phyloP scores from a whole-genome alignment of 2,797 vertebrate species.

The Pangasius krempfi region DNA sequence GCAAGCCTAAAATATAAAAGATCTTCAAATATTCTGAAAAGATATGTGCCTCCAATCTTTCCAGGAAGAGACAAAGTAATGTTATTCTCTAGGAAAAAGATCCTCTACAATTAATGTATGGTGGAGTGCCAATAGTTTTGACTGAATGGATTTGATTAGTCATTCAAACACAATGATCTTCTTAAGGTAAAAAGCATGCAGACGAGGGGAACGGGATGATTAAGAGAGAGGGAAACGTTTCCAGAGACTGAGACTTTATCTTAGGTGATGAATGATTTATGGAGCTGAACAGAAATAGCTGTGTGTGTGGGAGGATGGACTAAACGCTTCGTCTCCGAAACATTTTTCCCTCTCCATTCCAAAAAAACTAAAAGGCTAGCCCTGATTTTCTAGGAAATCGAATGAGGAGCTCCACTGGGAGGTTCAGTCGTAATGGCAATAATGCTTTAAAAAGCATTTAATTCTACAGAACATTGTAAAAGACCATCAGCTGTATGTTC shows the following conservation, averaged over 20 bases:
- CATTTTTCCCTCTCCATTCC: neutral
- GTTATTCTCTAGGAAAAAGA: neutral
- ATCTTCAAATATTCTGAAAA: neutral
- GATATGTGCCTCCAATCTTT: neutral
- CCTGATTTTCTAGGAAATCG: constrained; percentile 29
- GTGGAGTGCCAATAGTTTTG: neutral
- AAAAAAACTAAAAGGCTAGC: neutral
- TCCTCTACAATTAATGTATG: neutral
- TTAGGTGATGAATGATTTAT: constrained; percentile 50
- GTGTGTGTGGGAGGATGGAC: constrained; percentile 17
- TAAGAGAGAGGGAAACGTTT: constrained; percentile 37
- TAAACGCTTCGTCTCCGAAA: constrained; percentile 39
- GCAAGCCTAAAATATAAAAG: neutral
- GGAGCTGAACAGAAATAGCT: constrained; percentile 47
- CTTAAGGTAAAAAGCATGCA: constrained; percentile 22
- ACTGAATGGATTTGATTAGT: neutral
- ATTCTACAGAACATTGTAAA: constrained; percentile 20
- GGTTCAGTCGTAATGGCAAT: constrained; percentile 16
- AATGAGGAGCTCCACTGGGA: neutral
- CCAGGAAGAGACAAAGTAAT: neutral
- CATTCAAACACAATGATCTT: neutral
- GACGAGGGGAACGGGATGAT: neutral
- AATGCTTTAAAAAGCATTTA: constrained; percentile 50
- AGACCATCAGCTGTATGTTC: neutral
- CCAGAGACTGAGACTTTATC: constrained; percentile 35